Conservation (phyloP, 2,888 invertebrate species). For the Eueremaeus valkanovi region DNA sequence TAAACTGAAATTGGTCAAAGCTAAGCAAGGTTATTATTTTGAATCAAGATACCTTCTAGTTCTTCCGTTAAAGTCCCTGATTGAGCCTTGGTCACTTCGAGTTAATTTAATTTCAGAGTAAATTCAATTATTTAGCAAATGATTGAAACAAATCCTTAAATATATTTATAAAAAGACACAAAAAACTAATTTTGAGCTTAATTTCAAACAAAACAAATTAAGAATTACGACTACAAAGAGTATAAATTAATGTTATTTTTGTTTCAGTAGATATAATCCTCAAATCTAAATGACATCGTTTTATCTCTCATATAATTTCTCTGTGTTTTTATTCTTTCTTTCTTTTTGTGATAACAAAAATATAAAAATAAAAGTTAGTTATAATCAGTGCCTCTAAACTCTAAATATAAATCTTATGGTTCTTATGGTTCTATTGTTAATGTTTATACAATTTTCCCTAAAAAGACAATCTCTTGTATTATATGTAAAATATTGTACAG, state of each 20-base stretch:
- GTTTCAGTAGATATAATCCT: background rate
- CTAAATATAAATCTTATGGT: background rate
- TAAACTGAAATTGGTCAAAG: too few species aligned
- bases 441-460: constrained; percentile 22
- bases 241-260: background rate
- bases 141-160: background rate
- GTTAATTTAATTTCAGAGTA: too few species aligned
- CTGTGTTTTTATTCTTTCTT: background rate
- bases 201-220: constrained; percentile 21
- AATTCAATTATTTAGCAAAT: too few species aligned
- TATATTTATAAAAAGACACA: background rate
- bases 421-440: constrained; percentile 21
- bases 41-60: too few species aligned
- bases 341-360: constrained; percentile 22
- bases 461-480: constrained; percentile 32
- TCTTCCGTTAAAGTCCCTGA: too few species aligned
- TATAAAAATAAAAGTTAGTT: constrained; percentile 5
- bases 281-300: background rate
- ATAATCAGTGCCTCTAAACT: constrained; percentile 24
- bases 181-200: constrained; percentile 12
- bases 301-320: background rate
- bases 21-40: too few species aligned
- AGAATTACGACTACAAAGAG: background rate
- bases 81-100: too few species aligned
- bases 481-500: constrained; percentile 8